phyloP scores from a whole-genome alignment of 2,113 vertebrate species.

The Pristiophorus japonicus region DNA sequence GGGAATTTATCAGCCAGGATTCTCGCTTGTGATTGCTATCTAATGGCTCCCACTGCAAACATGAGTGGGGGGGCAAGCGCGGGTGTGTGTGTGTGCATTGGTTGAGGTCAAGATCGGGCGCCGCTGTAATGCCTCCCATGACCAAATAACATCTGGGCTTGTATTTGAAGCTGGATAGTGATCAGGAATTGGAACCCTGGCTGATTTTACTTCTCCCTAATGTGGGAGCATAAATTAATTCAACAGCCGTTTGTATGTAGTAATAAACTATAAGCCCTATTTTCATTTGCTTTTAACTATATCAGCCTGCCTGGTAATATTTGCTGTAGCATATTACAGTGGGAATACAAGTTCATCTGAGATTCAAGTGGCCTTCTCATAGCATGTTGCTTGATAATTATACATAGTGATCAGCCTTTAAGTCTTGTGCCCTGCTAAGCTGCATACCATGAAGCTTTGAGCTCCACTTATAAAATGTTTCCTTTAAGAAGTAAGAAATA shows the following conservation, averaged over 20 bases:
- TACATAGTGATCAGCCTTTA: not conserved
- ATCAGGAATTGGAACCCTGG: not conserved
- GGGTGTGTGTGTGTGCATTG: not conserved
- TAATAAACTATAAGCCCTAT: not conserved
- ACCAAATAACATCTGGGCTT: not conserved
- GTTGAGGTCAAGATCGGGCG: not conserved
- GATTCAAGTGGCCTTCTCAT: too few species aligned
- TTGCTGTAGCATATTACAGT: not conserved
- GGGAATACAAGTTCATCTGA: not conserved
- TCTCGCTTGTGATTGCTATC: not conserved
- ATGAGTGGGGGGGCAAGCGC: not conserved
- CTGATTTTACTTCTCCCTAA: not conserved
- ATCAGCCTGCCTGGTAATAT: not conserved
- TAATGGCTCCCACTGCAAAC: not conserved
- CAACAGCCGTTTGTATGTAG: not conserved
- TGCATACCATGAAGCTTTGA: not conserved
- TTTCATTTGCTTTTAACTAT: not conserved
- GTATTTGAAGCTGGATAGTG: not conserved
- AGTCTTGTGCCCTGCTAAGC: not conserved
- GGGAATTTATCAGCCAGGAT: not conserved
- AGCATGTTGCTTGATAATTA: not conserved
- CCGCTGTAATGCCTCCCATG: not conserved
- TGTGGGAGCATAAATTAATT: not conserved
- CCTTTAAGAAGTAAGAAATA: not conserved
- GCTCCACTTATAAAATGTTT: not conserved